These are phyloP conservation scores for Scaptomyza caliginosa DNA, from an alignment of 2,888 invertebrate species.

Conservation along the genomic window DNA sequence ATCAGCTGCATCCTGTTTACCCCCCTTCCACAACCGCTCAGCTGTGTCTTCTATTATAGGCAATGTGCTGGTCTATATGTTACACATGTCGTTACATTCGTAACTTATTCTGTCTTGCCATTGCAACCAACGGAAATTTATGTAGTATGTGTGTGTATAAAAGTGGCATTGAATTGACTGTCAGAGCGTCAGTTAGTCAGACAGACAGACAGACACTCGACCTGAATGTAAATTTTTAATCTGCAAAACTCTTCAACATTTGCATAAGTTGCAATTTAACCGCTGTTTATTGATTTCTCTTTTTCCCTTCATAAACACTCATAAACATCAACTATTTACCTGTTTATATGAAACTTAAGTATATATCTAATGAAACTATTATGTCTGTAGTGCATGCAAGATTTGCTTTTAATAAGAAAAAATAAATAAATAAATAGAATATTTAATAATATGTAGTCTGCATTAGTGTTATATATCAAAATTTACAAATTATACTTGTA, in stretches of 20 bases:
- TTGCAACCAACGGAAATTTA: conserved; percentile 44
- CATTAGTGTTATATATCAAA: conserved; percentile 48
- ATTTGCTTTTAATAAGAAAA: neutral
- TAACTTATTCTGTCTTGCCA: conserved; percentile 55
- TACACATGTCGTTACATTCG: conserved; percentile 57
- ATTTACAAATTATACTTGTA: conserved; percentile 82
- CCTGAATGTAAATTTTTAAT: conserved; percentile 77
- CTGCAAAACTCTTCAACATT: conserved; percentile 74
- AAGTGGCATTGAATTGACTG: conserved; percentile 51
- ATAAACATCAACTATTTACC: neutral
- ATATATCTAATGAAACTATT: conserved; percentile 12
- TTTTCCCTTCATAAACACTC: conserved; percentile 19
- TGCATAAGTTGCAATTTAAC: conserved; percentile 66
- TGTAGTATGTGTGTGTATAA: conserved; percentile 38
- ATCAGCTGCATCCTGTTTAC: conserved; percentile 16
- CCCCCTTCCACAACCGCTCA: conserved; percentile 12
- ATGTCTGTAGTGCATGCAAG: conserved; percentile 4
- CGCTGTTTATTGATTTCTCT: conserved; percentile 59
- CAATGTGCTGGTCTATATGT: conserved; percentile 23
- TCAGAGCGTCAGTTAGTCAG: conserved; percentile 46
- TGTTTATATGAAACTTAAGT: neutral
- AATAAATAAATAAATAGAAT: too few relatives aligned
- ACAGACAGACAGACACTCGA: conserved; percentile 75
- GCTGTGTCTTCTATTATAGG: conserved; percentile 43
- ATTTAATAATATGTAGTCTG: neutral